Conservation (phyloP, 2,888 invertebrate genomes). For the Bellardia bayeri region DNA sequence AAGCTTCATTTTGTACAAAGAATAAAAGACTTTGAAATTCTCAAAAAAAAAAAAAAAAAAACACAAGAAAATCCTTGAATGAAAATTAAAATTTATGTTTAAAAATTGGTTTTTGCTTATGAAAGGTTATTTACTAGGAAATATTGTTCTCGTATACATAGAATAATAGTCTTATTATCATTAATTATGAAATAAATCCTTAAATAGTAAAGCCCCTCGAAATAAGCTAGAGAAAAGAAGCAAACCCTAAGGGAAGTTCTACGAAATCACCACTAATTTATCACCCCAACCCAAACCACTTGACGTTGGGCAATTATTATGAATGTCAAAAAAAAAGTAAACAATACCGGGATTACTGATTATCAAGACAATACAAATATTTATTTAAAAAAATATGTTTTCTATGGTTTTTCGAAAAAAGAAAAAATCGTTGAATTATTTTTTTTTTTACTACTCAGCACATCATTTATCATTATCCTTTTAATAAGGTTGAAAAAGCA, state of each 20-base stretch:
- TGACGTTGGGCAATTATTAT: slow-evolving; percentile 60
- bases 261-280: slow-evolving; percentile 30
- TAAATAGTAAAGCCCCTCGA: slow-evolving; percentile 49
- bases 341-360: slow-evolving; percentile 71
- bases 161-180: slow-evolving; percentile 69
- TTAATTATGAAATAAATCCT: slow-evolving; percentile 73
- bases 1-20: slow-evolving; percentile 52
- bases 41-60: slow-evolving; percentile 3
- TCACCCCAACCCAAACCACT: slow-evolving; percentile 37
- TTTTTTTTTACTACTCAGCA: slow-evolving; percentile 39
- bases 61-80: slow-evolving; percentile 42
- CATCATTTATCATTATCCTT: slow-evolving; percentile 69
- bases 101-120: slow-evolving; percentile 54
- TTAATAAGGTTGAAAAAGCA: slow-evolving; percentile 50
- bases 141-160: slow-evolving; percentile 23
- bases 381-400: slow-evolving; percentile 64
- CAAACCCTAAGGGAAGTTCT: slow-evolving; percentile 19
- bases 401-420: slow-evolving; percentile 56
- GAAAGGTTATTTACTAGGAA: slow-evolving; percentile 52
- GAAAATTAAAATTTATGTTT: slow-evolving; percentile 67
- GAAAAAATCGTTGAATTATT: background rate
- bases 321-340: slow-evolving; percentile 68
- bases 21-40: slow-evolving; percentile 9
- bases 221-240: slow-evolving; percentile 6
- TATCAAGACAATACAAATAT: slow-evolving; percentile 70